Conservation (phyloP, 2,113 vertebrate species). For the Puntigrus tetrazona region DNA sequence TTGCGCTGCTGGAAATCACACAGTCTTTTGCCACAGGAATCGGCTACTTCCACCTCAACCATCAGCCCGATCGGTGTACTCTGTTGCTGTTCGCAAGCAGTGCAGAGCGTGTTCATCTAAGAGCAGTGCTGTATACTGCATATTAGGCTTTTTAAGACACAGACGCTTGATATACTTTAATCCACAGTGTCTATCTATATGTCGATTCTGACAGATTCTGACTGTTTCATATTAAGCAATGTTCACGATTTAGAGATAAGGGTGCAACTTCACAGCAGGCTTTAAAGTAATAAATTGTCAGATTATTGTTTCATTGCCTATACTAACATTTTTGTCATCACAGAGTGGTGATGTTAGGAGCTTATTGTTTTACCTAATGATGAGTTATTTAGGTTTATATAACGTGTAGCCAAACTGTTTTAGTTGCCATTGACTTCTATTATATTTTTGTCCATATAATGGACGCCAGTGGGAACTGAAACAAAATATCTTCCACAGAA, state of each 20-base stretch:
- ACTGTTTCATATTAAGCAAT: not conserved
- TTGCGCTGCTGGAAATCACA: slow-evolving; percentile 56
- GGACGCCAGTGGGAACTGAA: too few species aligned
- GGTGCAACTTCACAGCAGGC: not conserved
- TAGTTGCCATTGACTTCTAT: not conserved
- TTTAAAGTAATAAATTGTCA: not conserved
- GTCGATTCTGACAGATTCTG: not conserved
- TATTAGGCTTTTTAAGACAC: not conserved
- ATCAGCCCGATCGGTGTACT: not conserved
- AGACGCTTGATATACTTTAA: not conserved
- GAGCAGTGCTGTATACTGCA: not conserved
- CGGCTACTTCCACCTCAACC: slow-evolving; percentile 19
- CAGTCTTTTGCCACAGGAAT: slow-evolving; percentile 1
- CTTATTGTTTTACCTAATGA: not conserved
- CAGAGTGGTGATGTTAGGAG: not conserved
- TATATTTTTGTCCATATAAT: too few species aligned
- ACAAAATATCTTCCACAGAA: not conserved
- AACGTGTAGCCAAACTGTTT: not conserved
- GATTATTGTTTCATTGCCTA: not conserved
- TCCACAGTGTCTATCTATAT: not conserved
- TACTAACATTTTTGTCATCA: not conserved
- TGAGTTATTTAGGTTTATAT: not conserved
- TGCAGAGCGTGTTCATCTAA: not conserved
- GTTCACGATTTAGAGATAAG: not conserved
- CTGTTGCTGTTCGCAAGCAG: not conserved